Conservation (phyloP, 2,888 invertebrate genomes). For the Pollenia labialis region DNA sequence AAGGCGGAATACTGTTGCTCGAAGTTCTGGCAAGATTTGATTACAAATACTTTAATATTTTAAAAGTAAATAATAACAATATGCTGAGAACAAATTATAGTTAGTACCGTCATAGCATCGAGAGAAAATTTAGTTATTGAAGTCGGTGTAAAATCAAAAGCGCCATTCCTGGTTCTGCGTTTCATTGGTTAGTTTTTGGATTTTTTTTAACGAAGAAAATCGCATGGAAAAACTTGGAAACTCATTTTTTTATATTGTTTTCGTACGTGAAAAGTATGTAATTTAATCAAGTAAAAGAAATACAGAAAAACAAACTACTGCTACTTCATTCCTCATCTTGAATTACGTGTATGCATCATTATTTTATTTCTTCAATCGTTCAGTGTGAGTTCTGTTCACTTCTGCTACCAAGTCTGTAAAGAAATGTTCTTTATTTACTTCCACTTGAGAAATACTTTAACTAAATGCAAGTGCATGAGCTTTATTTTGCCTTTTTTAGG, state of each 20-base stretch:
- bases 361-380: not conserved
- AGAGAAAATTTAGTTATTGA: too few relatives aligned
- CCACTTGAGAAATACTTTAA: slow-evolving; percentile 23
- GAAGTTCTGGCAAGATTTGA: too few relatives aligned
- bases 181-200: not conserved
- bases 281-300: slow-evolving; percentile 30
- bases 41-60: too few relatives aligned
- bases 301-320: slow-evolving; percentile 8
- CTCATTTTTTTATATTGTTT: not conserved
- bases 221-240: slow-evolving; percentile 35
- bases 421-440: slow-evolving; percentile 30
- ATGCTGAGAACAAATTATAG: too few relatives aligned
- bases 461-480: not conserved
- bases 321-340: slow-evolving; percentile 24
- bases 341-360: slow-evolving; percentile 31
- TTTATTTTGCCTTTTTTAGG: slow-evolving; percentile 26
- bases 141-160: too few relatives aligned
- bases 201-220: slow-evolving; percentile 19
- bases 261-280: not conserved
- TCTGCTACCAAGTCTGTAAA: slow-evolving; percentile 6
- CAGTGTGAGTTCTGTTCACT: slow-evolving; percentile 4
- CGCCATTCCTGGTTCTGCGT: not conserved
- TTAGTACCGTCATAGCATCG: too few relatives aligned
- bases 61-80: too few relatives aligned
- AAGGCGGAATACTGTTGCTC: too few relatives aligned